These are phyloP conservation scores for Neuroterus valhalla DNA, from an alignment of 1,140 invertebrate species.

Conservation along the genomic window DNA sequence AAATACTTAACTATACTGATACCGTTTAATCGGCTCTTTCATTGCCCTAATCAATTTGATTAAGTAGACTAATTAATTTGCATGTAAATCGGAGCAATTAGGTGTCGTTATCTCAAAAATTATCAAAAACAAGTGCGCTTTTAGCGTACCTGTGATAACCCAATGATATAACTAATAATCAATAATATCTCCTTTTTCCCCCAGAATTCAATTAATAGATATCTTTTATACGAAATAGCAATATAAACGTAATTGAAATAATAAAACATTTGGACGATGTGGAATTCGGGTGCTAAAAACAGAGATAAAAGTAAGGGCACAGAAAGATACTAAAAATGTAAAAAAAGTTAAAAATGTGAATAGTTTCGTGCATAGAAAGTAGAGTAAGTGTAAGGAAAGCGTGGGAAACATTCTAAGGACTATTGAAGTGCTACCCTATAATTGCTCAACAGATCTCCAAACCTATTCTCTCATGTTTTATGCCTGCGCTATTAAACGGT, in stretches of 20 bases:
- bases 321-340: background rate
- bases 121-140: background rate
- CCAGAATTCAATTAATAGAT: too few species aligned
- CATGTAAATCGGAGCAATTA: conserved; percentile 1
- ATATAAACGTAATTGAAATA: background rate
- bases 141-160: background rate
- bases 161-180: too few species aligned
- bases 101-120: background rate
- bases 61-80: conserved; percentile 1
- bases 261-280: background rate
- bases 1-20: background rate
- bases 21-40: background rate
- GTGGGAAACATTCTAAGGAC: conserved; percentile 22
- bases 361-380: conserved; percentile 3
- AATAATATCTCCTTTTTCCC: too few species aligned
- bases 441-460: conserved; percentile 12
- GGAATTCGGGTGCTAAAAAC: background rate
- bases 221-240: too few species aligned
- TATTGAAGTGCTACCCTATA: background rate
- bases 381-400: background rate
- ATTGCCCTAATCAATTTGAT: conserved; percentile 5
- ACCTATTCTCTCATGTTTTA: conserved; percentile 7
- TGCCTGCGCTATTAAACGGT: background rate
- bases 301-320: background rate
- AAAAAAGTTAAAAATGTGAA: background rate